Conservation (phyloP, 35 echinoderm and acorn worm species). For the Strongylocentrotus purpuratus region DNA sequence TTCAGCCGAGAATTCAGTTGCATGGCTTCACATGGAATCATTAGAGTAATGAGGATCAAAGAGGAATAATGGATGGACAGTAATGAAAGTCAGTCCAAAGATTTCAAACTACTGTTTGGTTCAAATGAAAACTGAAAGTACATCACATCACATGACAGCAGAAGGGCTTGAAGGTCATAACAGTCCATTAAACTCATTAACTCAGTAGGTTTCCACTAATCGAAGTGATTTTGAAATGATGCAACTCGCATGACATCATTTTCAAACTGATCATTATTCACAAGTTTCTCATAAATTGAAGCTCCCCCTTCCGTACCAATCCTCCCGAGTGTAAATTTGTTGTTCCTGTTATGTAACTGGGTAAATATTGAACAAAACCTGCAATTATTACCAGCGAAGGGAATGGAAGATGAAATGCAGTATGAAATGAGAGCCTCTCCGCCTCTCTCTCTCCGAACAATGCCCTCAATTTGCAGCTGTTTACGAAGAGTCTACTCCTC, state of each 20-base stretch:
- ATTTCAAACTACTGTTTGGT: neutral
- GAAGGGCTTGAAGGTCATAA: neutral
- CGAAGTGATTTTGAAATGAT: neutral
- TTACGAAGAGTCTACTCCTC: neutral
- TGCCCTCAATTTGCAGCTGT: neutral
- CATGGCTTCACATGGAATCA: neutral
- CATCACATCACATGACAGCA: neutral
- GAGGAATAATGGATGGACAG: neutral
- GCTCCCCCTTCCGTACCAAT: neutral
- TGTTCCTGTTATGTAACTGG: neutral
- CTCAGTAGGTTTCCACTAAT: neutral
- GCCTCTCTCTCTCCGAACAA: neutral
- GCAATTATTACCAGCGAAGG: neutral
- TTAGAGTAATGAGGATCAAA: neutral
- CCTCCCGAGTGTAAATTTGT: constrained; percentile 1
- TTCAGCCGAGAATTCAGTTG: neutral
- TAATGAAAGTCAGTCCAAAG: neutral
- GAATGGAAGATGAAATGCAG: neutral
- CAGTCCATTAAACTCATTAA: neutral
- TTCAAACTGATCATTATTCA: neutral
- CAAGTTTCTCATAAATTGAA: neutral
- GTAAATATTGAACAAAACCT: neutral
- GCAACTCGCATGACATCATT: neutral
- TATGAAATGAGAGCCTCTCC: neutral
- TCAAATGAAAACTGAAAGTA: neutral